Evolutionary conservation across 2,888 invertebrate genomes (phyloP).

Genomic region (Melanostoma scalare): DNA sequence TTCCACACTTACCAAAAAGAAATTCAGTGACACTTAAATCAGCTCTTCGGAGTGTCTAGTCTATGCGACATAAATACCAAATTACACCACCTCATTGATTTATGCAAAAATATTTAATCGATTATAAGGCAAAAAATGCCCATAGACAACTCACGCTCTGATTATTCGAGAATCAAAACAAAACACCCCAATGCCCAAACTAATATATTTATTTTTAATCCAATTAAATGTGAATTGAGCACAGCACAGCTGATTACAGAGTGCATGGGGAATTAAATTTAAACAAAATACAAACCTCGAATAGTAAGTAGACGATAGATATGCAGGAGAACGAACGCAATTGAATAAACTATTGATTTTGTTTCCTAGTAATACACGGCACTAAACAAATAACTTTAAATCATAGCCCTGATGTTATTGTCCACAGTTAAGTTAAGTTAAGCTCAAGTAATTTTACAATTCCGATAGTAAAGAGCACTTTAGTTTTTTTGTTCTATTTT

Average conservation of each 20-base stretch:
- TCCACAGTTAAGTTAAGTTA: too few relatives aligned
- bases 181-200: conserved; percentile 17
- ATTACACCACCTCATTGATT: conserved; percentile 46
- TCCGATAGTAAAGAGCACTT: not conserved
- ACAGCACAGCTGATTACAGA: conserved; percentile 59
- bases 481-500: conserved; percentile 12
- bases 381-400: not conserved
- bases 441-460: not conserved
- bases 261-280: conserved; percentile 19
- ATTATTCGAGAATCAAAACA: conserved; percentile 1
- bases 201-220: conserved; percentile 38
- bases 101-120: conserved; percentile 49
- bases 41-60: too few relatives aligned
- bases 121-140: conserved; percentile 30
- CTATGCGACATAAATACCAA: not conserved
- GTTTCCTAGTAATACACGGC: conserved; percentile 5
- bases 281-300: conserved; percentile 61
- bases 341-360: conserved; percentile 53
- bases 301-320: conserved; percentile 10
- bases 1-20: not conserved
- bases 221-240: conserved; percentile 64
- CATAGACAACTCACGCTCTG: too few relatives aligned
- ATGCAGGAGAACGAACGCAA: conserved; percentile 26
- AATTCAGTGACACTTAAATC: too few relatives aligned
- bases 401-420: not conserved